A percentile compares a stretch with the other conserved stretches of the same genome.
Evolutionary conservation across 2,113 vertebrate genomes (phyloP).

Genomic region (Passer domesticus): DNA sequence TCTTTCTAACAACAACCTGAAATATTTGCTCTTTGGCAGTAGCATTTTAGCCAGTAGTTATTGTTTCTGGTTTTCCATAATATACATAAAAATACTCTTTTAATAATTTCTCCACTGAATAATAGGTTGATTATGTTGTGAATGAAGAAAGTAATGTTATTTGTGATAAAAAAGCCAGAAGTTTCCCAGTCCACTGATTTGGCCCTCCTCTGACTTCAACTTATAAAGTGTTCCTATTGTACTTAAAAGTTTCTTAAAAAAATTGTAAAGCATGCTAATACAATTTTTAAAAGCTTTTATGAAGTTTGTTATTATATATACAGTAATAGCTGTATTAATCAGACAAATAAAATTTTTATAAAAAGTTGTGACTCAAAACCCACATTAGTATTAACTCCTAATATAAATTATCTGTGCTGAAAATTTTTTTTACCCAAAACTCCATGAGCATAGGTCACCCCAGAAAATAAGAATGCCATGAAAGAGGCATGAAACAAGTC

Average conservation of each 20-base stretch:
- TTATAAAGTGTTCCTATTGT: neutral
- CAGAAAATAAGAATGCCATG: neutral
- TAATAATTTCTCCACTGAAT: neutral
- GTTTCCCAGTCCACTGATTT: neutral
- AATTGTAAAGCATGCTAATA: neutral
- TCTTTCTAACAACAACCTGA: slow-evolving; percentile 64
- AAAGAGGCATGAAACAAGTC: fast-evolving
- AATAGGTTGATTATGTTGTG: neutral
- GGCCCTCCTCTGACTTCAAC: neutral
- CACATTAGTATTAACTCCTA: neutral
- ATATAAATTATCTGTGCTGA: neutral
- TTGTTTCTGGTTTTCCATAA: neutral
- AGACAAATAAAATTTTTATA: neutral
- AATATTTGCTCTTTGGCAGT: slow-evolving; percentile 31
- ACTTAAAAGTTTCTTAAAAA: neutral
- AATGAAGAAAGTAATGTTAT: neutral
- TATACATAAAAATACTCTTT: neutral
- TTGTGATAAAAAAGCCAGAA: neutral
- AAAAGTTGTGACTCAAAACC: neutral
- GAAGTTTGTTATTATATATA: neutral
- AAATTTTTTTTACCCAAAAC: neutral
- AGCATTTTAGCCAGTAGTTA: neutral
- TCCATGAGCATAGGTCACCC: neutral
- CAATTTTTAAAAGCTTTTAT: neutral
- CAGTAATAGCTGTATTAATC: neutral